These are phyloP conservation scores for Rhinatrema bivittatum DNA, from an alignment of 2,797 vertebrate genomes.

Conservation along the genomic window DNA sequence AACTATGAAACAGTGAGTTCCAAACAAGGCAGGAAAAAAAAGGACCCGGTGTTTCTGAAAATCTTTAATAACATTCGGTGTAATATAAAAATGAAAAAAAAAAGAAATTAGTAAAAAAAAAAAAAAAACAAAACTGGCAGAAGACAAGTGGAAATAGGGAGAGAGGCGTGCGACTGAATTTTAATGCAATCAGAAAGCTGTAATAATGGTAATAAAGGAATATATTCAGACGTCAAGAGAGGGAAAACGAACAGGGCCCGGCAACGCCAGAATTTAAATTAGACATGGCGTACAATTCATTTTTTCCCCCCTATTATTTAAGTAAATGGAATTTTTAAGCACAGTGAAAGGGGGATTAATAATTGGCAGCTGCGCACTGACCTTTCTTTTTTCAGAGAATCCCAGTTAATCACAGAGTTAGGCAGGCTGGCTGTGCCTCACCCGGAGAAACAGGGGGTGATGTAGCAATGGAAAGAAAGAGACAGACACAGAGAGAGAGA, in stretches of 20 bases:
- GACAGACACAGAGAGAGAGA: constrained; percentile 41
- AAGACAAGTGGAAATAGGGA: constrained; percentile 41
- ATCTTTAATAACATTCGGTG: constrained; percentile 37
- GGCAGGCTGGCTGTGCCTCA: constrained; percentile 15
- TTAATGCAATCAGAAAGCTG: constrained; percentile 66
- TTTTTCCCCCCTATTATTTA: constrained; percentile 33
- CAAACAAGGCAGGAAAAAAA: constrained; percentile 21
- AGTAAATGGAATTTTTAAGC: constrained; percentile 58
- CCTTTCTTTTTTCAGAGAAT: constrained; percentile 55
- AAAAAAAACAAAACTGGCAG: constrained; percentile 8
- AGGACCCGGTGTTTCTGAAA: constrained; percentile 17
- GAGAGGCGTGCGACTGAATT: constrained; percentile 54
- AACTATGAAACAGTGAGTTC: no score
- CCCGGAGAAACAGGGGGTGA: background rate
- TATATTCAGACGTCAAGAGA: constrained; percentile 56
- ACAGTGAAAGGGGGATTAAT: constrained; percentile 43
- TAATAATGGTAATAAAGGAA: constrained; percentile 62
- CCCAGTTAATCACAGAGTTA: constrained; percentile 40
- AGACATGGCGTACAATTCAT: constrained; percentile 37
- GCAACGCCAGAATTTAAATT: constrained; percentile 54
- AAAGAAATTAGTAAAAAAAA: constrained; percentile 36
- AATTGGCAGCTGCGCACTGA: constrained; percentile 39
- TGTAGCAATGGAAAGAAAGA: constrained; percentile 20
- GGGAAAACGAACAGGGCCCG: constrained; percentile 39
- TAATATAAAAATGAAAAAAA: constrained; percentile 18